Conservation (phyloP, 2,797 vertebrate species). For the Gallirallus australis region DNA sequence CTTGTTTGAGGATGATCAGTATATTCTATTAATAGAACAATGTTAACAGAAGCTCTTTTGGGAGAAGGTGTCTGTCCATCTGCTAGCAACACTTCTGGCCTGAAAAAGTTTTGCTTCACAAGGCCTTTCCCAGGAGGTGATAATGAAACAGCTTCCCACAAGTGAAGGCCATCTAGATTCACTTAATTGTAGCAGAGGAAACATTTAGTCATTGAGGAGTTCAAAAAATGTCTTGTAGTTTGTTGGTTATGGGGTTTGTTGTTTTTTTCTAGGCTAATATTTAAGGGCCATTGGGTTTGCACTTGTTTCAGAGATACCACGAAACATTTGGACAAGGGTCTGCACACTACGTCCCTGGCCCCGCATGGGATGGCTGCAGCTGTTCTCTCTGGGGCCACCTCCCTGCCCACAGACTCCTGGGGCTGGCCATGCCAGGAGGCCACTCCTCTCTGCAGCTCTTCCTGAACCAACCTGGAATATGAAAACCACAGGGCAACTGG, state of each 20-base stretch:
- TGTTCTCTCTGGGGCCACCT: neutral
- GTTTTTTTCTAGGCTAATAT: neutral
- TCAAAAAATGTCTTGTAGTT: accelerated
- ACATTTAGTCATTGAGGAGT: neutral
- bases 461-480: neutral
- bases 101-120: neutral
- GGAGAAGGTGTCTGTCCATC: neutral
- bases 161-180: accelerated
- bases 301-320: accelerated
- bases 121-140: neutral
- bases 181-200: neutral
- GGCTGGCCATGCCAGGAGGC: neutral
- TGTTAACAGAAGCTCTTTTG: neutral
- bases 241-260: accelerated
- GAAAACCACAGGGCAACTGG: neutral
- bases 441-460: neutral
- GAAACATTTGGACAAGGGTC: accelerated
- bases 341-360: accelerated
- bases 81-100: neutral
- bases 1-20: neutral
- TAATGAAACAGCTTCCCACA: neutral
- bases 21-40: slow-evolving; percentile 54
- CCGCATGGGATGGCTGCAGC: accelerated
- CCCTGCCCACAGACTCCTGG: accelerated
- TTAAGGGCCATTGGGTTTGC: neutral